phyloP scores from a whole-genome alignment of 53 echinoderm and acorn worm species.

The Echinometra lucunter region DNA sequence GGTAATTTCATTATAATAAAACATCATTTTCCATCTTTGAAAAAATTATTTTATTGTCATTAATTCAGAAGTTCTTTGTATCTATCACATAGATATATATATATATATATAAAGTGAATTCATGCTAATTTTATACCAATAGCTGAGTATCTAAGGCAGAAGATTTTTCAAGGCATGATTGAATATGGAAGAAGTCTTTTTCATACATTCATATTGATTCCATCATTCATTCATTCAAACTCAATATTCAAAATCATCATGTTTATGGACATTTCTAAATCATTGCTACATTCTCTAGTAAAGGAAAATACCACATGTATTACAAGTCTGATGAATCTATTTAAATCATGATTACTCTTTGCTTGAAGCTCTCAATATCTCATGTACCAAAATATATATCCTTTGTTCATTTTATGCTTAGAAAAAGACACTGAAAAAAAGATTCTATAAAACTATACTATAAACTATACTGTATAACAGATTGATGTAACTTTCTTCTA shows the following conservation, averaged over 20 bases:
- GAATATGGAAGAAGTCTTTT: conserved; percentile 10
- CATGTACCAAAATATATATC: conserved; percentile 44
- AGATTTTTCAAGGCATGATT: conserved; percentile 45
- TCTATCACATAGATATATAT: neutral
- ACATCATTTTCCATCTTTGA: neutral
- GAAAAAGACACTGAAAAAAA: conserved; percentile 35
- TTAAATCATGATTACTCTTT: neutral
- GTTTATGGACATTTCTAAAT: neutral
- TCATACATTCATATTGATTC: neutral
- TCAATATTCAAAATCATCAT: neutral
- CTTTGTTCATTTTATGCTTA: neutral
- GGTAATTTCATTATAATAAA: neutral
- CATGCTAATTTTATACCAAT: neutral
- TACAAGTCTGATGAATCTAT: neutral
- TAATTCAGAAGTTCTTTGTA: neutral
- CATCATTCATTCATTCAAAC: neutral
- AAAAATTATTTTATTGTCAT: neutral
- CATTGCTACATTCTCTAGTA: neutral
- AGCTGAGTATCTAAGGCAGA: conserved; percentile 8
- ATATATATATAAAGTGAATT: neutral
- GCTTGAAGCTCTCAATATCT: neutral
- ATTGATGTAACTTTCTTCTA: neutral
- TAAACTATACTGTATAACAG: neutral
- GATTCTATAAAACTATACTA: conserved; percentile 30
- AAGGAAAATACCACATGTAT: neutral